Evolutionary conservation across 2,797 vertebrate genomes (phyloP).

Genomic region (Eptatretus atami): DNA sequence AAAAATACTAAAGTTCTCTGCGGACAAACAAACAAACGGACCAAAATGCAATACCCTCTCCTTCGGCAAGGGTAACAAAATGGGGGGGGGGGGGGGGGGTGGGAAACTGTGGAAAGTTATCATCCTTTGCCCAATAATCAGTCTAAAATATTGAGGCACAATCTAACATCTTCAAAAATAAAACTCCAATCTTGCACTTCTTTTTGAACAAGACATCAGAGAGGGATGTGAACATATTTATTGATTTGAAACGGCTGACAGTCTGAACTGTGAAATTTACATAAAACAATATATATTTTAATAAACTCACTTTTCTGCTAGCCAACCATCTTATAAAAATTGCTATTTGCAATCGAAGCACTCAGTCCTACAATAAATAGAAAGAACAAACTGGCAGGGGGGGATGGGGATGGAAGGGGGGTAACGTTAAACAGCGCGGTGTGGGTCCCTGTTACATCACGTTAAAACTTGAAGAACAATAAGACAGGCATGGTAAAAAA

Average conservation of each 20-base stretch:
- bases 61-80: too few relatives aligned
- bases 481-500: slow-evolving; percentile 2
- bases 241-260: slow-evolving; percentile 5
- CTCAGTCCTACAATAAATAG: slow-evolving; percentile 5
- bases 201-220: too few relatives aligned
- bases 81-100: too few relatives aligned
- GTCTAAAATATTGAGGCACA: too few relatives aligned
- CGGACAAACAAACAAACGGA: too few relatives aligned
- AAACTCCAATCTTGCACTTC: too few relatives aligned
- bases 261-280: slow-evolving; percentile 5
- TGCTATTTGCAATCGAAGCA: slow-evolving; percentile 4
- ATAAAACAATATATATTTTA: slow-evolving; percentile 5
- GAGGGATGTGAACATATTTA: slow-evolving; percentile 3
- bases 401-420: too few relatives aligned
- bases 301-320: slow-evolving; percentile 4
- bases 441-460: slow-evolving; percentile 2
- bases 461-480: not conserved
- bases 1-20: too few relatives aligned
- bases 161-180: too few relatives aligned
- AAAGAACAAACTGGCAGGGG: slow-evolving; percentile 3
- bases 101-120: too few relatives aligned
- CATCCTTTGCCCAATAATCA: too few relatives aligned
- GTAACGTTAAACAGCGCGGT: slow-evolving; percentile 1
- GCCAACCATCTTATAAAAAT: slow-evolving; percentile 4
- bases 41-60: too few relatives aligned